phyloP scores from a whole-genome alignment of 2,888 invertebrate species.

The Oscheius myriophilus region DNA sequence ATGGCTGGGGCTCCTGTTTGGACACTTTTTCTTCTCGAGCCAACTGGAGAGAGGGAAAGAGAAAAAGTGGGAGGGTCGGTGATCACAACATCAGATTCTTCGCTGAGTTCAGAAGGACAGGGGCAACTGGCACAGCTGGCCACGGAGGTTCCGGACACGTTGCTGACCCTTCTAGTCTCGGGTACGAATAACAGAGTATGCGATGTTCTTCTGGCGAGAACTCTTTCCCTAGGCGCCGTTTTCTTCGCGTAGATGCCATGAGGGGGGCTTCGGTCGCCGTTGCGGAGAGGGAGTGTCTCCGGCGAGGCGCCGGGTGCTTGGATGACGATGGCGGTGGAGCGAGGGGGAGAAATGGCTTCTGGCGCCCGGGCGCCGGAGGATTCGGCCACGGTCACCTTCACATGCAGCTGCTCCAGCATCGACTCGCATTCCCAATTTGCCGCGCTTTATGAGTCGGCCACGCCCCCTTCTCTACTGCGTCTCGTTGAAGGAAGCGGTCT shows the following conservation, averaged over 20 bases:
- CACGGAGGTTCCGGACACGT: conserved; percentile 60
- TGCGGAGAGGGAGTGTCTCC: conserved; percentile 1
- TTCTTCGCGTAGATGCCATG: conserved; percentile 46
- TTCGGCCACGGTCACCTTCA: conserved; percentile 27
- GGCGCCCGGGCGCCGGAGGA: background rate
- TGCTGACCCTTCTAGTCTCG: conserved; percentile 56
- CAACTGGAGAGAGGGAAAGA: conserved; percentile 45
- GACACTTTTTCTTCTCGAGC: conserved; percentile 56
- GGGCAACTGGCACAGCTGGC: conserved; percentile 57
- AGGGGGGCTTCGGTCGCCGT: conserved; percentile 1
- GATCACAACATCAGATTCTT: conserved; percentile 42
- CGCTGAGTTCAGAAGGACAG: conserved; percentile 48
- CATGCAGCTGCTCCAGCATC: conserved; percentile 33
- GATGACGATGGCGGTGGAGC: conserved; percentile 21
- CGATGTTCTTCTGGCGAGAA: conserved; percentile 55
- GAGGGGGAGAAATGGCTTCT: conserved; percentile 5
- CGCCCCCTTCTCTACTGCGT: conserved; percentile 38
- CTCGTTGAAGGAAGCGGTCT: conserved; percentile 24
- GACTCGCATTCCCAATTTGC: conserved; percentile 33
- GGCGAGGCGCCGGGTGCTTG: conserved; percentile 1
- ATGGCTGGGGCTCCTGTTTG: conserved; percentile 67
- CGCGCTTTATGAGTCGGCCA: conserved; percentile 34
- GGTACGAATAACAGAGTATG: conserved; percentile 67
- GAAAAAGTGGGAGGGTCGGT: conserved; percentile 37
- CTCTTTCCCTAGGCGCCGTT: conserved; percentile 51